Evolutionary conservation across 1,140 invertebrate genomes (phyloP).

Genomic region (Musca vetustissima): DNA sequence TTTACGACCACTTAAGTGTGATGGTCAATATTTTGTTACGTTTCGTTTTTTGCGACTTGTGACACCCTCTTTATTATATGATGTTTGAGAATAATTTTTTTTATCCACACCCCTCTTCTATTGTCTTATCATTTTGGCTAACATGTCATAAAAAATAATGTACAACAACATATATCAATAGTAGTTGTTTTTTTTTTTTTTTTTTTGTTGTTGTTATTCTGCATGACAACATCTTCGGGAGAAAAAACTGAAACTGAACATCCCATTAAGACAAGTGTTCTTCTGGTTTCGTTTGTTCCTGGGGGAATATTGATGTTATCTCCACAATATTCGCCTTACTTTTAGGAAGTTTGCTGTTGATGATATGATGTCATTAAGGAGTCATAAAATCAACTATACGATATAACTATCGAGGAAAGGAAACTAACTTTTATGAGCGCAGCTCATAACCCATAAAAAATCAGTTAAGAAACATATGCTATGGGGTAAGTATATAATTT

Average conservation of each 20-base stretch:
- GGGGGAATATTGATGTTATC: not conserved
- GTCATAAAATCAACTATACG: constrained; percentile 16
- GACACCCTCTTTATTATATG: not conserved
- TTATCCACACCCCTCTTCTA: not conserved
- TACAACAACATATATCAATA: not conserved
- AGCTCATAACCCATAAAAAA: no score
- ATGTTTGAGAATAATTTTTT: not conserved
- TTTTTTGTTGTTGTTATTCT: constrained; percentile 32
- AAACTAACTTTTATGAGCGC: no score
- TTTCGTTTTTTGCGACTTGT: no score
- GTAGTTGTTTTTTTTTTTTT: constrained; percentile 14
- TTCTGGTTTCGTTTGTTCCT: not conserved
- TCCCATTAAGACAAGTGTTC: constrained; percentile 15
- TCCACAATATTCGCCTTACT: not conserved
- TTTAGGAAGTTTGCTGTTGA: constrained; percentile 11
- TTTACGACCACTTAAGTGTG: not conserved
- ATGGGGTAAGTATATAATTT: no score
- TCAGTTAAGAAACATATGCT: no score
- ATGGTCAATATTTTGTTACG: constrained; percentile 6
- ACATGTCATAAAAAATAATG: constrained; percentile 27
- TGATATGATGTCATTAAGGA: constrained; percentile 25
- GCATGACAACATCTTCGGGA: constrained; percentile 2
- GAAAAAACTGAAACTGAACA: not conserved
- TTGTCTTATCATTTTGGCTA: not conserved
- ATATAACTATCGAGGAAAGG: no score